Percentiles rank a stretch among this genome's conserved stretches.
These are phyloP conservation scores for Melolontha melolontha DNA, from an alignment of 2,888 invertebrate species.

Conservation along the genomic window DNA sequence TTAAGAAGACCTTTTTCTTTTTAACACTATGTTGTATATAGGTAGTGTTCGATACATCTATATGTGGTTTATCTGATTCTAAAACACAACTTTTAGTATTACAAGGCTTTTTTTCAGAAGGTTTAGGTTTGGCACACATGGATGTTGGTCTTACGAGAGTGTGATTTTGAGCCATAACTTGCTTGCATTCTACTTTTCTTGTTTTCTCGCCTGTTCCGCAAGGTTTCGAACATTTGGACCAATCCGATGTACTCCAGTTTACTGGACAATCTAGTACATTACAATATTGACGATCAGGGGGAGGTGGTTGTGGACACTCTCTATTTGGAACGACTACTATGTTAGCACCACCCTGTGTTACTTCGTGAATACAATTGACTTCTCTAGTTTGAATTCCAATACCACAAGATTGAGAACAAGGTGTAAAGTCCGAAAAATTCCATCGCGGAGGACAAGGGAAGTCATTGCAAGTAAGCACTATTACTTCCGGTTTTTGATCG, in stretches of 20 bases:
- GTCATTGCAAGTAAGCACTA: conserved; percentile 92
- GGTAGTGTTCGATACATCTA: conserved; percentile 82
- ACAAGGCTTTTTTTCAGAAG: conserved; percentile 84
- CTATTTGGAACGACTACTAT: conserved; percentile 93
- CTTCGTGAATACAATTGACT: conserved; percentile 88
- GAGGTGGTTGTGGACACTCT: conserved; percentile 93
- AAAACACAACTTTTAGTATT: conserved; percentile 84
- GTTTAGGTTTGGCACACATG: conserved; percentile 81
- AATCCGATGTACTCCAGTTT: conserved; percentile 87
- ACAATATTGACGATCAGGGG: conserved; percentile 90
- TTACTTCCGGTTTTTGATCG: conserved; percentile 88
- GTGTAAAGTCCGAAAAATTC: conserved; percentile 90
- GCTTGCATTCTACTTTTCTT: conserved; percentile 88
- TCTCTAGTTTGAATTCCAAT: conserved; percentile 92
- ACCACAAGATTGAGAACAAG: conserved; percentile 94
- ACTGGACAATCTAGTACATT: conserved; percentile 94
- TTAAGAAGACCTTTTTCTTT: conserved; percentile 84
- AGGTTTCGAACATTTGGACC: conserved; percentile 93
- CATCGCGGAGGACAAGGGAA: conserved; percentile 95
- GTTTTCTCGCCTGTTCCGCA: conserved; percentile 93
- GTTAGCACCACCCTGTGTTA: conserved; percentile 87
- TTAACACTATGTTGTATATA: conserved; percentile 87
- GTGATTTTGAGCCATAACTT: conserved; percentile 93
- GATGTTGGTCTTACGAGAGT: conserved; percentile 82
- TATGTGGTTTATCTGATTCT: conserved; percentile 79